phyloP scores from a whole-genome alignment of 2,113 vertebrate species.

The Blennius ocellaris region DNA sequence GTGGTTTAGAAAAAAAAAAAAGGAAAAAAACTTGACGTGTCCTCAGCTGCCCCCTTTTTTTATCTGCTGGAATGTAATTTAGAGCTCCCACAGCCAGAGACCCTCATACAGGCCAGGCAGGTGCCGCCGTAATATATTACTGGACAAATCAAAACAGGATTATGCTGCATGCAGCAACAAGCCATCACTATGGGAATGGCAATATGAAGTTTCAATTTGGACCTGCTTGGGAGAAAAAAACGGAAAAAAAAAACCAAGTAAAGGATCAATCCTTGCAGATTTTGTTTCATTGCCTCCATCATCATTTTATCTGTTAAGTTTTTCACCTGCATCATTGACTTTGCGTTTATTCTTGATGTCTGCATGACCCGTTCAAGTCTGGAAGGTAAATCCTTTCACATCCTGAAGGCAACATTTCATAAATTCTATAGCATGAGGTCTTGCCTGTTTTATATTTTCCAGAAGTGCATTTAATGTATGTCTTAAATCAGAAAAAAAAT shows the following conservation, averaged over 20 bases:
- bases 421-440: neutral
- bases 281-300: neutral
- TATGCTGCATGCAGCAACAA: slow-evolving; percentile 21
- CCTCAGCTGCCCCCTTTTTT: slow-evolving; percentile 45
- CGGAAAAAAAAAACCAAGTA: too few species aligned
- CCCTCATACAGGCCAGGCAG: slow-evolving; percentile 1
- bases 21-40: slow-evolving; percentile 47
- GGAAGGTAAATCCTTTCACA: neutral
- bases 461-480: slow-evolving; percentile 11
- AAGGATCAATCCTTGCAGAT: neutral
- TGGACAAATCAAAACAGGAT: slow-evolving; percentile 47
- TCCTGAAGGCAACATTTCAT: slow-evolving; percentile 10
- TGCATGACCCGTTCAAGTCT: slow-evolving; percentile 12
- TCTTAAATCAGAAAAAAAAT: slow-evolving; percentile 10
- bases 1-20: neutral
- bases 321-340: slow-evolving; percentile 6
- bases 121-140: slow-evolving; percentile 15
- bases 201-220: slow-evolving; percentile 30
- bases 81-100: slow-evolving; percentile 19
- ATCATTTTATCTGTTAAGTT: neutral
- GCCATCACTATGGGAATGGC: slow-evolving; percentile 32
- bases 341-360: neutral
- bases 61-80: slow-evolving; percentile 53
- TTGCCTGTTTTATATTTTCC: slow-evolving; percentile 9
- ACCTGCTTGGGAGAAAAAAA: neutral